Evolutionary conservation across 2,888 invertebrate species (phyloP), one percentile per base, ranked within the genome.

Genomic region (Ypsolopha sequella): DNA sequence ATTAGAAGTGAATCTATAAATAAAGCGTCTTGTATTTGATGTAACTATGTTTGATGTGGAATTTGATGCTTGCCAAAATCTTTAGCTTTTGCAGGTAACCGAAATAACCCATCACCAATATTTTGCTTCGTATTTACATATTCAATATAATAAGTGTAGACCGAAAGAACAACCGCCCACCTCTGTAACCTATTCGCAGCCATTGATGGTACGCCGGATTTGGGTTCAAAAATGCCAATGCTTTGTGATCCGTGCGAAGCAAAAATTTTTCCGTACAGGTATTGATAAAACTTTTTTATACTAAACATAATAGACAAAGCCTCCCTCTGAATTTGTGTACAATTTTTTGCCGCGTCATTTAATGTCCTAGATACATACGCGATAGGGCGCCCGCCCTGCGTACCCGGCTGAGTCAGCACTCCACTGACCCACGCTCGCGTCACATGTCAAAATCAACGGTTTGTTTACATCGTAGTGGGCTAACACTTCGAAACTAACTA

Each of bases 131-230:
- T n/a, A n/a, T n/a, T n/a, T n/a, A n/a, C n/a, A n/a, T n/a, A n/a
- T n/a, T n/a, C n/a, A n/a, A n/a, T n/a, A n/a, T n/a, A n/a, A n/a
- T n/a, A n/a, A n/a, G n/a, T n/a, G n/a, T n/a, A n/a, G n/a, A n/a
- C n/a, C n/a, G n/a, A n/a, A n/a, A n/a, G n/a, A n/a, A n/a, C n/a
- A 9, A 58, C 51, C 4, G 57, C 58, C 54, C 55, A 61, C 10
- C 58, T 41, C 45, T 57, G 60, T 8, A 59, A 35, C 6, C 58
- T 46, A 11, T 50, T 52, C 0, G 60, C 56, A 1, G 55, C 52
- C 44, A 38, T 57, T 4, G 10, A 51, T 3, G 60, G 56, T 24
- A 58, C 51, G 2, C 57, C 55, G 0, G 39, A 7, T 6, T 54
- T 51, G 1, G 51, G 52, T 1, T 56, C 56, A 35, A 55, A 55